These are phyloP conservation scores for Typhlichthys subterraneus DNA, from an alignment of 2,797 vertebrate genomes.

Conservation along the genomic window DNA sequence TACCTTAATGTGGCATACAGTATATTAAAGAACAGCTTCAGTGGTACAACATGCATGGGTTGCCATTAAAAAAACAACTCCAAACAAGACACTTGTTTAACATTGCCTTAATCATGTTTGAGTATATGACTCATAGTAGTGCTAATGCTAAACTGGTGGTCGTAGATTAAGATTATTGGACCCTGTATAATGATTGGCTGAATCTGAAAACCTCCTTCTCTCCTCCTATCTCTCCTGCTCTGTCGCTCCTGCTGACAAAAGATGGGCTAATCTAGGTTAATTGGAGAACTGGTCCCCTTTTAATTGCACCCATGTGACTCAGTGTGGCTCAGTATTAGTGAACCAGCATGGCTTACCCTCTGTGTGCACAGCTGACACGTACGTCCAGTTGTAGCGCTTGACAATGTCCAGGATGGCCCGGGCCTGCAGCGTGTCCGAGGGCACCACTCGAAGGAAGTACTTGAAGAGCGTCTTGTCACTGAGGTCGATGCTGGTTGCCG, in stretches of 20 bases:
- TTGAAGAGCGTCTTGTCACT: constrained; percentile 96
- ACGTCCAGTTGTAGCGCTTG: constrained; percentile 98
- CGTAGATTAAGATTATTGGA: too few relatives aligned
- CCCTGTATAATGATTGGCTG: not conserved
- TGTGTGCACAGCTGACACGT: constrained; percentile 96
- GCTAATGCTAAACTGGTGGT: not conserved
- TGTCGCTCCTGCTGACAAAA: not conserved
- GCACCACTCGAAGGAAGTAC: constrained; percentile 97
- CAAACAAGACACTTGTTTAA: not conserved
- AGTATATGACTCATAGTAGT: constrained; percentile 1
- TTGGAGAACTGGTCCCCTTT: too few relatives aligned
- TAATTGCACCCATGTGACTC: not conserved
- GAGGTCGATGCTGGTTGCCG: constrained; percentile 95
- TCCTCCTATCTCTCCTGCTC: not conserved
- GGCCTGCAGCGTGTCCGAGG: constrained; percentile 94
- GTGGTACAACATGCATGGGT: not conserved
- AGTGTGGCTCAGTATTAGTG: not conserved
- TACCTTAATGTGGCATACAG: constrained; percentile 77
- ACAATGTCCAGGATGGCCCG: constrained; percentile 96
- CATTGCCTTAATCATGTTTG: not conserved
- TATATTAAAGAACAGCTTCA: not conserved
- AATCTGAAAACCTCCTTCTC: not conserved
- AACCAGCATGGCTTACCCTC: constrained; percentile 83
- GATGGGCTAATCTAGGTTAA: too few relatives aligned
- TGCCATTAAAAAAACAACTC: constrained; percentile 2